These are phyloP conservation scores for Bombus terrestris DNA, from an alignment of 1,140 invertebrate genomes.

Conservation along the genomic window DNA sequence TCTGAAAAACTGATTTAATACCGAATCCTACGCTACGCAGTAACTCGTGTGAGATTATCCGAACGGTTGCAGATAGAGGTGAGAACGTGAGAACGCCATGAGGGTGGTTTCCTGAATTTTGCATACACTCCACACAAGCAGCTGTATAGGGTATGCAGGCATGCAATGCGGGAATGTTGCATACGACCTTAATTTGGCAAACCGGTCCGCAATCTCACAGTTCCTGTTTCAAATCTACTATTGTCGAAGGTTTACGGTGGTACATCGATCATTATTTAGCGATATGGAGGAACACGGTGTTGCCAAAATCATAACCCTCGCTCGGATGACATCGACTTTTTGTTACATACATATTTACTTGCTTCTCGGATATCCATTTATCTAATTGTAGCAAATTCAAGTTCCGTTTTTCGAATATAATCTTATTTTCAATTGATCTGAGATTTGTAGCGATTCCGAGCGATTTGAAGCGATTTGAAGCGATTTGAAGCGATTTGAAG, in stretches of 20 bases:
- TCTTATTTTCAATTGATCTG: background rate
- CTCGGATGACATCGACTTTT: too few relatives aligned
- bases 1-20: background rate
- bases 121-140: conserved; percentile 14
- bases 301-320: background rate
- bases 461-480: too few relatives aligned
- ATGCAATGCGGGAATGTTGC: conserved; percentile 12
- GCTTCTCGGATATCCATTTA: background rate
- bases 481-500: too few relatives aligned
- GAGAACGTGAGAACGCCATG: background rate
- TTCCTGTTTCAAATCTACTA: conserved; percentile 5
- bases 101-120: conserved; percentile 30
- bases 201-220: background rate
- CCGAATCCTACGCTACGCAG: background rate
- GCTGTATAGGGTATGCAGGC: background rate
- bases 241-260: background rate
- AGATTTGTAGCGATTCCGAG: too few relatives aligned
- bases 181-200: conserved; percentile 31
- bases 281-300: background rate
- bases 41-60: background rate
- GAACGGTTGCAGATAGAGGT: background rate
- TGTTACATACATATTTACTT: background rate
- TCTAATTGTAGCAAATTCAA: too few relatives aligned
- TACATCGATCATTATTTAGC: background rate
- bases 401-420: background rate